Evolutionary conservation across 2,888 invertebrate genomes (phyloP), one percentile per base, ranked within the genome.

Genomic region (Cheilosia urbana): DNA sequence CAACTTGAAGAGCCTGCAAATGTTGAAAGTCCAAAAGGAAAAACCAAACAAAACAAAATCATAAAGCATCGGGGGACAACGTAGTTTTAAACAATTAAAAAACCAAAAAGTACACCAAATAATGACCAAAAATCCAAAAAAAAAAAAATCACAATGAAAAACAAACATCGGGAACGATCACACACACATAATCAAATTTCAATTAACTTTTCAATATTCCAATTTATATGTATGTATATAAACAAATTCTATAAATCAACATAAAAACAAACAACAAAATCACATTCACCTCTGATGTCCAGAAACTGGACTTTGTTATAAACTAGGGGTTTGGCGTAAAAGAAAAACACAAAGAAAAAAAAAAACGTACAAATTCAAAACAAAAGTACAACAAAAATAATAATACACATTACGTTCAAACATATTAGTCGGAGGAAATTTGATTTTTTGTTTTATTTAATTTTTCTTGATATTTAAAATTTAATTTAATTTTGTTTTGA

Each of bases 1-100:
- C 98, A 63, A 97, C 98, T 91, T 98, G 97, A 88, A 98, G 96
- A 81, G 98, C 98, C 95, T 98, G 94, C 65, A 91, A 91, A 66
- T 51, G 34, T 87, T 81, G 58, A 62, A 76, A 80, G 40, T 68
- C 76, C 62, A 72, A 85, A 81, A 85, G 62, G 62, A 85, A 80
- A 66, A 84, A 85, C 65, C 71, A 62, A 81, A 81, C 76, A 66
- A 68, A 85, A 83, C 58, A 81, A 80, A 84, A 84, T 58, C 71
- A 84, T 84, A 84, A 84, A 57, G 69, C 75, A 75, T 80, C 72
- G 63, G 80, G 80, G 76, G 68, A 68, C 49, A 81, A 80, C 30
- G 62, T 77, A 85, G 71, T 57, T 49, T 1, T 6, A 57, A 85
- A 76, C 51, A 71, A 73, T 49, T 62, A 57, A 30, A 69, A 57